Evolutionary conservation across 92 coral and sea anemone species (phyloP), one percentile per base, ranked within the genome.

Genomic region (Bergia puertoricense): DNA sequence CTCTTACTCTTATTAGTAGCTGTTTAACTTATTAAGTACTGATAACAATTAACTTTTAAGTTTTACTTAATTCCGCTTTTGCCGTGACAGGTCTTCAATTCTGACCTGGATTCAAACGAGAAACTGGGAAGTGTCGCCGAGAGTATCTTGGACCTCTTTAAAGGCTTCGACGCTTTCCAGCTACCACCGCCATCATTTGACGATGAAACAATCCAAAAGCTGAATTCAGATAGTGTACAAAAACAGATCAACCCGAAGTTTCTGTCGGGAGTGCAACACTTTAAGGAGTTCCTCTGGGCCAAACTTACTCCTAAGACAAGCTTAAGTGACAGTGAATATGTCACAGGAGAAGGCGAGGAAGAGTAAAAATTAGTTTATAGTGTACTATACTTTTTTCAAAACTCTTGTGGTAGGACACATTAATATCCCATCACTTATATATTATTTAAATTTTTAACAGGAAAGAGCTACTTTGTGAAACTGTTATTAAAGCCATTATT

Each of bases 131-230:
- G 89, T 43, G 95, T 93, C 3, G 96, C 98, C 20, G 95, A 91
- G 48, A 94, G 93, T 65, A 93, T 96, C 79, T 76, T 93, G 51
- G 92, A 81, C 73, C 94, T 88, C 82, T 96, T 96, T 82, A 91
- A 97, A 36, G 97, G 95, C 2, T 93, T 96, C 71, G 98, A 96
- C 86, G 97, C 98, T 62, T 92, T 93, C 76, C 90, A 90, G 62
- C 91, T 96, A 36, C 86, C 86, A 41, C 87, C 87, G 66, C 87
- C 87, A 45, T 84, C 87, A 68, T 84, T 69, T 84, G 87, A 84
- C 37, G 87, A 84, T 37, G 66, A 69, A 14, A 48, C 77, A 16
- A 45, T 84, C 44, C 87, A 84, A 71, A 84, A n/a, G 67, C 38
- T 84, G 78, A 71, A 84, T 46, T 40, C 66, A 22, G 87, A 84